Conservation (phyloP, 1,140 invertebrate species). For the Drosophila lini region DNA sequence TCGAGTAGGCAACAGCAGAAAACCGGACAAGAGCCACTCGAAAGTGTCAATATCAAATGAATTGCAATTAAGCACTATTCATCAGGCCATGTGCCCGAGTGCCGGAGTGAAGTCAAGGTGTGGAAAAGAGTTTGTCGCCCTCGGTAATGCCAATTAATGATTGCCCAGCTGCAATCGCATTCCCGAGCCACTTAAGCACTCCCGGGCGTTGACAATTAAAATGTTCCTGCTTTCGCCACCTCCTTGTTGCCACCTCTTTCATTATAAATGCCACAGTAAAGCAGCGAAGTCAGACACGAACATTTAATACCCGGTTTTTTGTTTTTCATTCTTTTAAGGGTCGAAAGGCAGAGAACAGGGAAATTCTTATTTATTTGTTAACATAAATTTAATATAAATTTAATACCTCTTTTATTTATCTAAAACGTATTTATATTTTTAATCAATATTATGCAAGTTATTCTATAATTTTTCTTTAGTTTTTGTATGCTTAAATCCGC, state of each 20-base stretch:
- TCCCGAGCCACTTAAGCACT: constrained; percentile 50
- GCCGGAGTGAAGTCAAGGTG: constrained; percentile 9
- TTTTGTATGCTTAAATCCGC: no score
- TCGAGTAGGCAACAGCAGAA: constrained; percentile 42
- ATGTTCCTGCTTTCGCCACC: constrained; percentile 38
- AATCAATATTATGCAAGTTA: no score
- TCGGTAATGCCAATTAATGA: constrained; percentile 64
- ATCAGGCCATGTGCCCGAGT: constrained; percentile 48
- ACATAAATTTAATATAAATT: neutral
- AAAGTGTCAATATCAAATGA: constrained; percentile 78
- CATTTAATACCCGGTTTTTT: neutral
- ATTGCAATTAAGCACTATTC: constrained; percentile 74
- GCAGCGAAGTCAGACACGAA: neutral
- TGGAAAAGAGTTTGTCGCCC: constrained; percentile 38
- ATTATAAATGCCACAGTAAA: constrained; percentile 23
- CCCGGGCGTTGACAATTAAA: constrained; percentile 69
- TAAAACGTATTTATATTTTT: neutral
- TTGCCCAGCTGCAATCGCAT: constrained; percentile 46
- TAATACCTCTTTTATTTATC: neutral
- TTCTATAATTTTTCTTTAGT: neutral
- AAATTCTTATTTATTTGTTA: neutral
- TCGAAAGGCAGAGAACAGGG: no score
- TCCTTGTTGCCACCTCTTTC: constrained; percentile 4
- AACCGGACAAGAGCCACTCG: constrained; percentile 35
- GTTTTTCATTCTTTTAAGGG: neutral